These are phyloP conservation scores for Rhogogaster chlorosoma DNA, from an alignment of 2,888 invertebrate species.

Conservation along the genomic window DNA sequence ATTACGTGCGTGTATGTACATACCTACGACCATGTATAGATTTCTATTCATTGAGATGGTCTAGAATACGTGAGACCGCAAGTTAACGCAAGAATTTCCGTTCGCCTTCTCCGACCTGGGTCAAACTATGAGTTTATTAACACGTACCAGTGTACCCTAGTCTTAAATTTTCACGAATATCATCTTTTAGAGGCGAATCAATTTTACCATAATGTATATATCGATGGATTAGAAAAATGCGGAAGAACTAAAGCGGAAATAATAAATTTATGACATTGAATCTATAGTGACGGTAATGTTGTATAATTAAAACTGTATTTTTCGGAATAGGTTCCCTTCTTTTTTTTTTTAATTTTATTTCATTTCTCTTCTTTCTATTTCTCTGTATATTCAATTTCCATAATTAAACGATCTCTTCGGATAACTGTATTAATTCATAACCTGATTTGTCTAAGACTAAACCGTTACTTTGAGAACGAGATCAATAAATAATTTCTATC, in stretches of 20 bases:
- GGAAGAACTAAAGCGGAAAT: too few relatives aligned
- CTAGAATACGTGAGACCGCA: slow-evolving; percentile 46
- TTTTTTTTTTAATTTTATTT: not conserved
- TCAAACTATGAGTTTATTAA: slow-evolving; percentile 8
- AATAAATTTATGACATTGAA: slow-evolving; percentile 6
- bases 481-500: slow-evolving; percentile 16
- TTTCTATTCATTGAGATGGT: slow-evolving; percentile 43
- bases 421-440: not conserved
- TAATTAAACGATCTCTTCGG: not conserved
- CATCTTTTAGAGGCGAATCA: not conserved
- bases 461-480: not conserved
- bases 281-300: not conserved
- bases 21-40: not conserved
- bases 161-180: not conserved
- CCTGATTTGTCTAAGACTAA: not conserved
- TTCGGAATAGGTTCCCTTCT: not conserved
- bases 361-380: not conserved
- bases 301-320: slow-evolving; percentile 39
- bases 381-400: not conserved
- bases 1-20: not conserved
- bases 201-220: not conserved
- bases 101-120: slow-evolving; percentile 14
- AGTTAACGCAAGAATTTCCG: slow-evolving; percentile 24
- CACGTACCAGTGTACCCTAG: not conserved
- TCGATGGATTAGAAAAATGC: not conserved